These are phyloP conservation scores for Drosophila lowei DNA, from an alignment of 1,140 invertebrate species.

Conservation along the genomic window DNA sequence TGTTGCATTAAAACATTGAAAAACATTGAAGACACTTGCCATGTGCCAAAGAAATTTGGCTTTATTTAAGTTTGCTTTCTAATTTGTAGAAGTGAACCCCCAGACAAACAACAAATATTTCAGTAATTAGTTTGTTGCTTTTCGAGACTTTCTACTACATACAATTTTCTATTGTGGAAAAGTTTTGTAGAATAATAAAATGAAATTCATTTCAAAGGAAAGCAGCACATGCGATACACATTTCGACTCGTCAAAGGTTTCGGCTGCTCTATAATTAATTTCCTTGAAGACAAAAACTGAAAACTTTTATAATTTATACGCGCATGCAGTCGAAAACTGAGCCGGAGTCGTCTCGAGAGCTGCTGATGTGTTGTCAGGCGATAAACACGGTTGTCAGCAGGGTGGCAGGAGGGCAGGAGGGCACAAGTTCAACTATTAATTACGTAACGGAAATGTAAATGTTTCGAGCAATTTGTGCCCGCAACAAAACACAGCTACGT, in stretches of 20 bases:
- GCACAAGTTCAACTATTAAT: conserved; percentile 50
- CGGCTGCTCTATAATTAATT: conserved; percentile 38
- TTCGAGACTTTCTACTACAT: not conserved
- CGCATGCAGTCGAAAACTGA: conserved; percentile 5
- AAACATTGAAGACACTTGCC: conserved; percentile 24
- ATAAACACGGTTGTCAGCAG: conserved; percentile 28
- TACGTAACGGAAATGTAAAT: conserved; percentile 69
- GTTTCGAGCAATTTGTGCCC: conserved; percentile 57
- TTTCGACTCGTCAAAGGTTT: conserved; percentile 12
- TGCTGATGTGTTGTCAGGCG: conserved; percentile 27
- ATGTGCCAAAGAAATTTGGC: not conserved
- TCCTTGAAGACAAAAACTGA: conserved; percentile 28
- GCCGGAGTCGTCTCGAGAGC: not conserved
- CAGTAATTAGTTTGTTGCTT: not conserved
- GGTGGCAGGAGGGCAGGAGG: not conserved
- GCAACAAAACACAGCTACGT: conserved; percentile 28
- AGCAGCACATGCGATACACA: not conserved
- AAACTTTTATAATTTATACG: conserved; percentile 43
- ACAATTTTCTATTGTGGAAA: conserved; percentile 8
- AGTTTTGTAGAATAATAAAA: conserved; percentile 18
- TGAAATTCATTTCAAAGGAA: not conserved
- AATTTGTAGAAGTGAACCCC: not conserved
- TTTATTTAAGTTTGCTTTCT: conserved; percentile 1
- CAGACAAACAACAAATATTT: not conserved
- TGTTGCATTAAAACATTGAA: conserved; percentile 52